Conservation (phyloP, 2,888 invertebrate species). For the Dyspetes luteomarginatus region DNA sequence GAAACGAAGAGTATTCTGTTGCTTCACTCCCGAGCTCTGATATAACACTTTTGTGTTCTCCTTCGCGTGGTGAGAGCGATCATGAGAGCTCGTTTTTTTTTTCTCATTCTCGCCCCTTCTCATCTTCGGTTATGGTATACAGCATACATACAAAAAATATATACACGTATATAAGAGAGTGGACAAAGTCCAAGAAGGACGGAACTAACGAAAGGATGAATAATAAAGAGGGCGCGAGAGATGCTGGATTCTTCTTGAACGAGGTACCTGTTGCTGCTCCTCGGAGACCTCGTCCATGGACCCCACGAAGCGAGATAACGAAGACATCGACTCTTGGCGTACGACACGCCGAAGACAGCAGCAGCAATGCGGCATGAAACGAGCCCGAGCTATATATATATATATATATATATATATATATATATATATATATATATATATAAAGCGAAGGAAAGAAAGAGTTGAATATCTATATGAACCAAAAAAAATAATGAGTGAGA, state of each 20-base stretch:
- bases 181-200: slow-evolving; percentile 62
- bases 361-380: slow-evolving; percentile 48
- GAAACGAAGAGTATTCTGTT: background rate
- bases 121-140: slow-evolving; percentile 16
- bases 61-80: slow-evolving; percentile 32
- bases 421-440: slow-evolving; percentile 15
- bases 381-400: slow-evolving; percentile 19
- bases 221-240: slow-evolving; percentile 53
- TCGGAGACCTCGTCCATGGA: slow-evolving; percentile 59
- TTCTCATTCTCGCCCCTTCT: slow-evolving; percentile 52
- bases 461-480: slow-evolving; percentile 50
- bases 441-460: slow-evolving; percentile 24
- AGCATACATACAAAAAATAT: slow-evolving; percentile 18
- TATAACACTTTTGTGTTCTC: background rate
- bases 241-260: slow-evolving; percentile 26
- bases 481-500: slow-evolving; percentile 51
- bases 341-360: slow-evolving; percentile 62
- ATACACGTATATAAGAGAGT: background rate
- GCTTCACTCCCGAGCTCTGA: background rate
- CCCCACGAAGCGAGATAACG: slow-evolving; percentile 72
- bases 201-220: slow-evolving; percentile 55
- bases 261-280: slow-evolving; percentile 47
- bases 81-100: slow-evolving; percentile 61
- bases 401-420: background rate
- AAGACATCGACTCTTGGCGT: slow-evolving; percentile 70